A percentile compares a stretch with the other conserved stretches of the same genome.
These are phyloP conservation scores for Iphiclides podalirius DNA, from an alignment of 2,888 invertebrate genomes.

Conservation along the genomic window DNA sequence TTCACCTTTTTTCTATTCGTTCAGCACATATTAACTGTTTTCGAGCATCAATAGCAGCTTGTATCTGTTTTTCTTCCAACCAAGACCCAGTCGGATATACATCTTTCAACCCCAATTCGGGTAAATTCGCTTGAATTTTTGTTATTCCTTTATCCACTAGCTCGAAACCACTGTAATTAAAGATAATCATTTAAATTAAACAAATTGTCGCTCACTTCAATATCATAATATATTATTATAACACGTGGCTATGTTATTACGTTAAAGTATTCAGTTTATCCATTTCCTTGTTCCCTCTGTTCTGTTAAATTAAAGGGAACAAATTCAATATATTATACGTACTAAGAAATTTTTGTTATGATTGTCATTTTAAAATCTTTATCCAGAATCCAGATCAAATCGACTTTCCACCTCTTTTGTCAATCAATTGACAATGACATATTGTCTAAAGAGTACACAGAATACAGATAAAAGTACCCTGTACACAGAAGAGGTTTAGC, in stretches of 20 bases:
- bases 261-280: constrained; percentile 5
- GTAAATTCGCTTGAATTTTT: constrained; percentile 66
- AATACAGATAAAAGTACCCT: too few relatives aligned
- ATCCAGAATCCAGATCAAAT: too few relatives aligned
- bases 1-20: constrained; percentile 78
- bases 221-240: not conserved
- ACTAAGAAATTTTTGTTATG: too few relatives aligned
- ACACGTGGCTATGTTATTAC: too few relatives aligned
- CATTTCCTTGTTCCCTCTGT: too few relatives aligned
- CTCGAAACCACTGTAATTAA: constrained; percentile 51
- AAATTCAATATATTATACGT: too few relatives aligned
- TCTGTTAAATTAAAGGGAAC: too few relatives aligned
- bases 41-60: constrained; percentile 74
- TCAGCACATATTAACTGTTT: constrained; percentile 76
- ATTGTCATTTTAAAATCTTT: too few relatives aligned
- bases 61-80: constrained; percentile 81
- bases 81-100: constrained; percentile 77
- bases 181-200: constrained; percentile 1
- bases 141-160: constrained; percentile 60
- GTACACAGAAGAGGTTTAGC: too few relatives aligned
- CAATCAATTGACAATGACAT: too few relatives aligned
- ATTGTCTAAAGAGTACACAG: too few relatives aligned
- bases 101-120: constrained; percentile 76
- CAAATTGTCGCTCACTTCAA: not conserved
- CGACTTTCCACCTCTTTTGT: too few relatives aligned